These are phyloP conservation scores for Muscicapa comitata DNA, from an alignment of 2,797 vertebrate genomes.

Conservation along the genomic window DNA sequence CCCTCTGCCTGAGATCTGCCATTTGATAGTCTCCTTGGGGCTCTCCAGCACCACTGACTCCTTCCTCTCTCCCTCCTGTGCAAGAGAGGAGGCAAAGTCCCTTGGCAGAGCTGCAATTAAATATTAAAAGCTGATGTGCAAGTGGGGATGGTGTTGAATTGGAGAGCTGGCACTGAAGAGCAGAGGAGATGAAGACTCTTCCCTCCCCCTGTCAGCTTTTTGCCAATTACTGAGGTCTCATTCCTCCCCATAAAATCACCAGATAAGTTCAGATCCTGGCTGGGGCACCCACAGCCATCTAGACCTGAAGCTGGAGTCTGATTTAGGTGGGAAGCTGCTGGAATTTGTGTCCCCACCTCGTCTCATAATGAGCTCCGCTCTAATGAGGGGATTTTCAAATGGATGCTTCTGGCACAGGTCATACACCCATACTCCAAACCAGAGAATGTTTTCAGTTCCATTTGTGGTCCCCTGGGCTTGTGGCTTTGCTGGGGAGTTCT, in stretches of 20 bases:
- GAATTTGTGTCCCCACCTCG: neutral
- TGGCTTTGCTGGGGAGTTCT: neutral
- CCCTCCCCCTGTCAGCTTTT: neutral
- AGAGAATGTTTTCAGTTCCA: neutral
- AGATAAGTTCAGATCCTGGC: neutral
- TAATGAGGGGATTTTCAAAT: neutral
- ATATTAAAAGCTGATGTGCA: conserved; percentile 63
- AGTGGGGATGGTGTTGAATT: neutral
- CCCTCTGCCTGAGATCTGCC: conserved; percentile 14
- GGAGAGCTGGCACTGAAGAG: neutral
- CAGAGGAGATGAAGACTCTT: neutral
- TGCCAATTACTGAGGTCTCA: neutral
- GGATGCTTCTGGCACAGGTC: neutral
- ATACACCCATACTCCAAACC: neutral
- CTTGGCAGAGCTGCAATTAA: conserved; percentile 45
- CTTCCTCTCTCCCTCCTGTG: neutral
- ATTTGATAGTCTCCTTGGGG: conserved; percentile 25
- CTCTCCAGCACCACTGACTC: neutral
- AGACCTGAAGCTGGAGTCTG: neutral
- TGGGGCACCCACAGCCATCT: neutral
- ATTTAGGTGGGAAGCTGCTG: neutral
- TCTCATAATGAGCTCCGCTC: neutral
- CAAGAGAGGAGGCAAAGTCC: conserved; percentile 57
- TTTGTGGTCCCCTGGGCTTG: neutral
- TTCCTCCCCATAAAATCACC: neutral